Evolutionary conservation across 2,113 vertebrate species (phyloP), one percentile per base, ranked within the genome.

Genomic region (Rhynchomys soricoides): DNA sequence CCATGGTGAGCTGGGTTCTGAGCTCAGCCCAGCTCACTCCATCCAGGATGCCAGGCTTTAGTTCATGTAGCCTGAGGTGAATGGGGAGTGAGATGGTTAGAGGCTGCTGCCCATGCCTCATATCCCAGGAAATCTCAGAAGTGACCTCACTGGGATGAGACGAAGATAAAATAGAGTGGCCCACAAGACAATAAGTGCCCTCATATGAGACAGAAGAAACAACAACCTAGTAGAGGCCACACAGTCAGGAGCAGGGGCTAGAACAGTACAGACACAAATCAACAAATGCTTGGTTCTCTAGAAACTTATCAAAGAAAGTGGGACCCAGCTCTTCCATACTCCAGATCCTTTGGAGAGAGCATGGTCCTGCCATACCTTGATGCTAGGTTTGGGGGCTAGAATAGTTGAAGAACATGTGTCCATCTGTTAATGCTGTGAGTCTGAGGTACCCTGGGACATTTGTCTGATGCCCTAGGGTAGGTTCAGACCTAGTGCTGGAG

Each of bases 351-450:
- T 6, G 29, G n/a, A n/a, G 78, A 71, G 55, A 16, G 37, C 21
- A 1, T 0, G 0, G 64, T 57, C 55, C 59, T 1, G 0, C 4
- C 31, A 40, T 43, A 7, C 62, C 85, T 34, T 34, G 45, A 4
- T 12, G 26, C 6, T 10, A 43, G 68, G 31, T n/a, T 66, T 79
- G 45, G 37, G 4, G 26, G 21, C 11, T 19, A 7, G 50, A 26
- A 87, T n/a, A 10, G 37, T 13, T 7, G 48, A n/a, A 62, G 71
- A n/a, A 45, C 0, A 5, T 4, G 12, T 6, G 8, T 50, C 77
- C 59, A 62, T 70, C 13, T 40, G 43, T 66, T 68, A 40, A 16
- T 12, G 34, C 19, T 50, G 31, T 50, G 64, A 34, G 45, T 73
- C 37, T 73, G 50, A 16, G 34, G 68, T 73, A 15, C 37, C 40